A percentile compares a stretch with the other conserved stretches of the same genome.
phyloP scores from a whole-genome alignment of 2,888 invertebrate species.

The Gonocerus acuteangulatus region DNA sequence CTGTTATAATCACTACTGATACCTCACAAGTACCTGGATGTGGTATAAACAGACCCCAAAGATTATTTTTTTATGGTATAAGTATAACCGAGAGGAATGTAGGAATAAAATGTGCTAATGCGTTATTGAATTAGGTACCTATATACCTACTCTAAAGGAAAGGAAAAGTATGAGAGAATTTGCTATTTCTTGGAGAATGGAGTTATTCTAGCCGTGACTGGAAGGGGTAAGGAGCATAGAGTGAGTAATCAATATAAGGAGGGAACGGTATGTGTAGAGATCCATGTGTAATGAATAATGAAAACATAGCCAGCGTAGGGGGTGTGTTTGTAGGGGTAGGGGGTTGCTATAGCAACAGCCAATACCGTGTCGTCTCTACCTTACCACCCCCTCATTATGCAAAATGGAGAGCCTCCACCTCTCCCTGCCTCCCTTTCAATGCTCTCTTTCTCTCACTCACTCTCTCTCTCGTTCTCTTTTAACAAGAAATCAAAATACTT shows the following conservation, averaged over 20 bases:
- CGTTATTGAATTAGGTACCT: too few relatives aligned
- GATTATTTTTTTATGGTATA: too few relatives aligned
- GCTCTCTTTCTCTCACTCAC: not conserved
- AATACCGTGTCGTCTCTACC: conserved; percentile 16
- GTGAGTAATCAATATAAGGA: not conserved
- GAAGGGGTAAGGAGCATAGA: not conserved
- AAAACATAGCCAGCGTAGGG: conserved; percentile 14
- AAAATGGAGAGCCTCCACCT: conserved; percentile 28
- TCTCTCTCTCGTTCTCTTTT: not conserved
- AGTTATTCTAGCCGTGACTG: too few relatives aligned
- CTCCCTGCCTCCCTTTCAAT: not conserved
- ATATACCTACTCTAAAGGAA: too few relatives aligned
- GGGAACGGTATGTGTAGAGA: not conserved
- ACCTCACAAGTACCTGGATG: too few relatives aligned
- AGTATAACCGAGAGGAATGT: too few relatives aligned
- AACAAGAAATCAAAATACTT: not conserved
- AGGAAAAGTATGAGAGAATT: too few relatives aligned
- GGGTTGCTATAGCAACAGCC: conserved; percentile 30
- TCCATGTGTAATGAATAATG: conserved; percentile 19
- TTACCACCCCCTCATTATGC: conserved; percentile 26
- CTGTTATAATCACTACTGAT: too few relatives aligned
- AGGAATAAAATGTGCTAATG: too few relatives aligned
- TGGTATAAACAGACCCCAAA: too few relatives aligned
- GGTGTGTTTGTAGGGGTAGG: conserved; percentile 24
- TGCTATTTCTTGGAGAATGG: too few relatives aligned